Evolutionary conservation across 2,888 invertebrate genomes (phyloP), one percentile per base, ranked within the genome.

Genomic region (Drosophila anomalipes): DNA sequence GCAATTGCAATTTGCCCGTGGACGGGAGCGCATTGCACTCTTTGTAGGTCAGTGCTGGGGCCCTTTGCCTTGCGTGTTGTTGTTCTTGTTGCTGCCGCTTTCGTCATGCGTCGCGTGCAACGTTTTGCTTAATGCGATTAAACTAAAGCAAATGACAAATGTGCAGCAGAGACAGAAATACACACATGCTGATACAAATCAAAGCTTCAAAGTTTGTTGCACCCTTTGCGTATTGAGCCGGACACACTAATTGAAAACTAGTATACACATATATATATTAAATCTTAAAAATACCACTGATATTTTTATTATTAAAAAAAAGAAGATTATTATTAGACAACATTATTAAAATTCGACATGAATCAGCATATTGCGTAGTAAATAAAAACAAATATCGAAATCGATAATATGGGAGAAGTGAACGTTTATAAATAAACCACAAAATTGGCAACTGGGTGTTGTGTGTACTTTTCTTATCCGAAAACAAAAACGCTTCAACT

Each of bases 21-120:
- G 70, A 51, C 57, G 67, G 54, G 69, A 58, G 83, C 82, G 86
- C 86, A 86, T 79, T 86, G 86, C 87, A 90, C 86, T 86, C 73
- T 86, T 90, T 90, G 74, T 86, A 90, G 86, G 86, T 85, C 85
- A 85, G 86, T 85, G 64, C 57, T 77, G 81, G 81, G 79, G 87
- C 52, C 64, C 7, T 57, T 49, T 79, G 53, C 4, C 57, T 44
- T 71, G 53, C 7, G 61, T 52, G 19, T 19, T 37, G 49, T 47
- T 56, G 37, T 56, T 58, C 35, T 47, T 44, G 62, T 57, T 59
- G 52, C 16, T 58, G 66, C 41, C 52, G 69, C 68, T 67, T 79
- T 82, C 70, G 86, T 80, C 78, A 77, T 81, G 60, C 78, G 76
- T 75, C 79, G 87, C 87, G 79, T 89, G 87, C 89, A 73, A 53